Evolutionary conservation across 2,888 invertebrate species (phyloP), one percentile per base, ranked within the genome.

Genomic region (Acrobasis repandana): DNA sequence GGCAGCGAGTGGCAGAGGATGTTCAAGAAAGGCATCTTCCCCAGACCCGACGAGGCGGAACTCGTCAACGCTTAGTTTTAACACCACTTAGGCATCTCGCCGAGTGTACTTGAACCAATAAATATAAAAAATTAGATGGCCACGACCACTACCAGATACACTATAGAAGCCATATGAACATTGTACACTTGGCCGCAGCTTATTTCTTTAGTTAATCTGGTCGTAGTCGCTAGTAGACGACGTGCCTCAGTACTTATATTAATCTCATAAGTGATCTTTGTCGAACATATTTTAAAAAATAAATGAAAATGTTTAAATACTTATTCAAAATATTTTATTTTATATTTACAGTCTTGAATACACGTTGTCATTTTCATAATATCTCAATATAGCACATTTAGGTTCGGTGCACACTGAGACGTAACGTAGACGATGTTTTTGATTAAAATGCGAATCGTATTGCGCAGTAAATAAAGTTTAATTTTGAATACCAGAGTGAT

Each of bases 1-100:
- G 98, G 98, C n/a, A 93, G 83, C 38, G 95, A 95, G 78, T 97
- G 97, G 97, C 88, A 94, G 79, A 85, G 92, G 46, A 93, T 95
- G 93, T 93, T 95, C 75, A 82, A 88, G 16, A 92, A 94, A 69
- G 94, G 94, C 60, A 72, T 94, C 59, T 95, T 95, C 80, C 85
- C 92, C 0, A 79, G 81, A 60, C 94, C 94, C 0, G 86, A 91
- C 62, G 88, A 88, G 70, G 83, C 87, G 2, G 91, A 92, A 78
- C 72, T 87, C 58, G 80, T 86, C 2, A 90, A 91, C 63, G 68
- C 63, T 20, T 83, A 73, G 73, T 61, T 48, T 56, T 38, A 38
- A 38, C 14, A 10, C 38, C 38, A 38, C n/a, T n/a, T n/a, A n/a
- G n/a, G n/a, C n/a, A n/a, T n/a, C n/a, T n/a, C n/a, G n/a, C n/a